These are phyloP conservation scores for Hydrozoanthus tunicans DNA, from an alignment of 64 coral and sea anemone species.

Conservation along the genomic window DNA sequence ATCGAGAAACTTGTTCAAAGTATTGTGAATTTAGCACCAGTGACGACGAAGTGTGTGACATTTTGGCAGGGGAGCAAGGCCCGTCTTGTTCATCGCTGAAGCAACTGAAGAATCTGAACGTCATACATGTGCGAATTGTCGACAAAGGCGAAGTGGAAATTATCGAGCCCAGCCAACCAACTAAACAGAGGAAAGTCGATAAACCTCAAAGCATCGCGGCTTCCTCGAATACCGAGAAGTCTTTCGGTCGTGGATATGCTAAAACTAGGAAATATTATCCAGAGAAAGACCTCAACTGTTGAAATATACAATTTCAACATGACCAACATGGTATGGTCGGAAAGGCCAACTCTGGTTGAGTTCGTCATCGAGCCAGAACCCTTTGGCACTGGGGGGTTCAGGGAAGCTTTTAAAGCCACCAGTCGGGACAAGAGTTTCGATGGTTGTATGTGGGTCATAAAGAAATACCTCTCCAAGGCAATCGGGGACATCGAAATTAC, in stretches of 20 bases:
- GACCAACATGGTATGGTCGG: slow-evolving; percentile 8
- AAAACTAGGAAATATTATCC: slow-evolving; percentile 3
- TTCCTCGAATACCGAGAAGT: slow-evolving; percentile 11
- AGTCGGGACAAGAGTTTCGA: slow-evolving; percentile 18
- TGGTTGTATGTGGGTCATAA: slow-evolving; percentile 9
- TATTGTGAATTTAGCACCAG: background rate
- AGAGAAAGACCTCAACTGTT: slow-evolving; percentile 2
- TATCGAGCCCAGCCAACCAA: slow-evolving; percentile 14
- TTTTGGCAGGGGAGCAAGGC: slow-evolving; percentile 11
- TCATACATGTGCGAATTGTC: slow-evolving; percentile 7
- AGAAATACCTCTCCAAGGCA: background rate
- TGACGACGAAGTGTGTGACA: slow-evolving; percentile 9
- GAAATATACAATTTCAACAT: slow-evolving; percentile 13
- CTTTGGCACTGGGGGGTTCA: background rate
- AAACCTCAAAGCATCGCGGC: slow-evolving; percentile 2
- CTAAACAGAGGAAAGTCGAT: slow-evolving; percentile 10
- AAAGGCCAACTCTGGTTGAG: background rate
- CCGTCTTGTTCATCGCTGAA: slow-evolving; percentile 19
- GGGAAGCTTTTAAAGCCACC: slow-evolving; percentile 7
- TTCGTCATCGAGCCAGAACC: background rate
- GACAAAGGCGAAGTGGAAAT: slow-evolving; percentile 7
- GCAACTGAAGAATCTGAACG: slow-evolving; percentile 3
- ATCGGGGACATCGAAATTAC: background rate
- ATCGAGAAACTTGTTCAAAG: slow-evolving; percentile 1
- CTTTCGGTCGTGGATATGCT: background rate